Conservation (phyloP, 2,888 invertebrate species). For the Aporophyla nigra region DNA sequence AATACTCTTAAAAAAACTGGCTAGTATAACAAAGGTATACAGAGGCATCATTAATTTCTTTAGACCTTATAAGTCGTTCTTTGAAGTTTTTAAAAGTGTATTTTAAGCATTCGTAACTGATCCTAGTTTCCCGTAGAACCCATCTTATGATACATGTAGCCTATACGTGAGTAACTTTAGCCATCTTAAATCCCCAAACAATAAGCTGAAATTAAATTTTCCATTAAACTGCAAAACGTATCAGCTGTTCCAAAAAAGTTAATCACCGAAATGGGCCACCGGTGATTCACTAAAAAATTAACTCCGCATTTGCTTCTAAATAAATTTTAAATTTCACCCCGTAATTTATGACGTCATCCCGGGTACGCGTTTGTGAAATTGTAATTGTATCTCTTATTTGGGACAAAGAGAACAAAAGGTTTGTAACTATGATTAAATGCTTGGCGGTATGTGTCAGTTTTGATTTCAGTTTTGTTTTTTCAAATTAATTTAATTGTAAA, state of each 20-base stretch:
- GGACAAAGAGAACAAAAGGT: conserved; percentile 80
- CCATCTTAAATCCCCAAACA: conserved; percentile 59
- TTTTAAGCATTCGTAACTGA: neutral
- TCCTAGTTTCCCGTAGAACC: neutral
- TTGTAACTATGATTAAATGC: conserved; percentile 76
- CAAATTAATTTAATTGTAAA: conserved; percentile 48
- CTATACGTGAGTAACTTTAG: neutral
- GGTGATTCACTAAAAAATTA: conserved; percentile 84
- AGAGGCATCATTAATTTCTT: neutral
- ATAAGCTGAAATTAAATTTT: conserved; percentile 69
- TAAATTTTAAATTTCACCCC: conserved; percentile 85
- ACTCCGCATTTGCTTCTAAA: conserved; percentile 83
- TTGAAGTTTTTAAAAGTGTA: neutral
- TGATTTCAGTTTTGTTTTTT: conserved; percentile 53
- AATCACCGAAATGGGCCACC: conserved; percentile 81
- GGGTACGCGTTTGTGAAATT: conserved; percentile 68
- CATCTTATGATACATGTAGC: neutral
- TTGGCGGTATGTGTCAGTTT: conserved; percentile 54
- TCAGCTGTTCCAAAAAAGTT: conserved; percentile 71
- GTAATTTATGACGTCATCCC: conserved; percentile 82
- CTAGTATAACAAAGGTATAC: neutral
- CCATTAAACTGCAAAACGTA: conserved; percentile 68
- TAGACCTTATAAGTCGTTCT: neutral
- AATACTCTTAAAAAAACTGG: neutral
- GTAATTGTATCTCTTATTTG: conserved; percentile 84